Base-by-base conservation (phyloP, 2,113 vertebrate genomes). In the Cichladusa arquata region DNA sequence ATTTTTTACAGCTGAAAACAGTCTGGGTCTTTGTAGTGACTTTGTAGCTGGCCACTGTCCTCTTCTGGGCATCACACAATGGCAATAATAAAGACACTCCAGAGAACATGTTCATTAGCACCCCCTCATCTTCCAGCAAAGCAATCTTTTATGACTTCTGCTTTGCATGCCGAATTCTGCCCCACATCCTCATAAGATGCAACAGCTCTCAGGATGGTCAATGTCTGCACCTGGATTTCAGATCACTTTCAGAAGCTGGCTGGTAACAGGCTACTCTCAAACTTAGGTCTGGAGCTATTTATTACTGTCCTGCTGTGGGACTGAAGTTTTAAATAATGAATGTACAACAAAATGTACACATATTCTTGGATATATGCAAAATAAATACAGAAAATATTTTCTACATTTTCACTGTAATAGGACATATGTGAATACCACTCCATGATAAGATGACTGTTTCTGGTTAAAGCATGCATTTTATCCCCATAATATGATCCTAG, bases 401-500 rank as follows among this genome's bases (percentile, higher is more conserved):
- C 67, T 87, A 78, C 58, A 56, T 90, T 88, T 93, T 93, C 67
- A 33, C 2, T 2, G 23, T 84, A 85, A 71, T 72, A 82, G 47
- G 61, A 78, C 2, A 5, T 61, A 76, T 50, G 64, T 45, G 62
- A 81, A 76, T 89, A 57, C 25, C 29, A 56, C 25, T 45, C 38
- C 33, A 34, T 29, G 31, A 44, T 71, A 81, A 82, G 70, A 82
- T 71, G 34, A 44, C n/a, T 80, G 42, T 31, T 80, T 40, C 44
- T 92, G 72, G 67, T 88, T 96, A 81, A 91, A 91, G 81, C 60
- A n/a, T 78, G 57, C n/a, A 50, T 86, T 82, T 50, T 95, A 51
- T 1, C 34, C 48, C 71, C 34, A 34, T 92, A 85, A 85, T 89
- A 64, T 81, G 54, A 36, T 80, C 25, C 33, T 54, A 45, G 25